phyloP scores from a whole-genome alignment of 2,888 invertebrate species.

The Ormyrus nitidulus region DNA sequence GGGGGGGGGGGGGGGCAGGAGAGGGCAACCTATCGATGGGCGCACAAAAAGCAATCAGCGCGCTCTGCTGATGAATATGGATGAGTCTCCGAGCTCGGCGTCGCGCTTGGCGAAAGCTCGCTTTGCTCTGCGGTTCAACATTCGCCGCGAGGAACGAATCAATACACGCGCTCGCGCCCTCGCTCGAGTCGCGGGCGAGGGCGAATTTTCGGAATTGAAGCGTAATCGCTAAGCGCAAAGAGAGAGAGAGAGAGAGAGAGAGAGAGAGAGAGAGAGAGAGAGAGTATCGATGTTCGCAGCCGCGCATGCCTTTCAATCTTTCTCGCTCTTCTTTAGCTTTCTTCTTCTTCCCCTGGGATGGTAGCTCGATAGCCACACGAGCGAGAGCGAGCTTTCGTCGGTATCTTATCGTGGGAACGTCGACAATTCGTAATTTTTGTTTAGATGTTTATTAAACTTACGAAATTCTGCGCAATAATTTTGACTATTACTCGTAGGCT shows the following conservation, averaged over 20 bases:
- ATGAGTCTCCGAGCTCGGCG: slow-evolving; percentile 27
- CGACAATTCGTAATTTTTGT: too few species aligned
- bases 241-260: too few species aligned
- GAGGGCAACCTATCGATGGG: not conserved
- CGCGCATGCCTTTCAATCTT: slow-evolving; percentile 33
- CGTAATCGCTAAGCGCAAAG: slow-evolving; percentile 15
- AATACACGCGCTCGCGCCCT: slow-evolving; percentile 31
- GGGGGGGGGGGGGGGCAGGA: too few species aligned
- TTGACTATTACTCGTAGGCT: too few species aligned
- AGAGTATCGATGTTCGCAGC: slow-evolving; percentile 15
- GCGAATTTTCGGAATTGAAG: slow-evolving; percentile 13
- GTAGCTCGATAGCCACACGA: not conserved
- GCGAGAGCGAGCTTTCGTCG: too few species aligned
- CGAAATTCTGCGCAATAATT: too few species aligned
- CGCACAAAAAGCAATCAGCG: slow-evolving; percentile 45
- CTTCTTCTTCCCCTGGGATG: not conserved
- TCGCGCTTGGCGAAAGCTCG: not conserved
- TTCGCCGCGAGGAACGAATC: slow-evolving; percentile 32
- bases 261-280: too few species aligned
- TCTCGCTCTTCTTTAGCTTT: not conserved
- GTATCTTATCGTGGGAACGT: too few species aligned
- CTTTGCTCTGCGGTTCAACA: slow-evolving; percentile 7
- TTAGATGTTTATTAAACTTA: too few species aligned
- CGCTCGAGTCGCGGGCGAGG: not conserved
- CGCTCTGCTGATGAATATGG: slow-evolving; percentile 39